Base-by-base conservation (phyloP, 2,888 invertebrate genomes). In the Caenorhabditis sp. region DNA sequence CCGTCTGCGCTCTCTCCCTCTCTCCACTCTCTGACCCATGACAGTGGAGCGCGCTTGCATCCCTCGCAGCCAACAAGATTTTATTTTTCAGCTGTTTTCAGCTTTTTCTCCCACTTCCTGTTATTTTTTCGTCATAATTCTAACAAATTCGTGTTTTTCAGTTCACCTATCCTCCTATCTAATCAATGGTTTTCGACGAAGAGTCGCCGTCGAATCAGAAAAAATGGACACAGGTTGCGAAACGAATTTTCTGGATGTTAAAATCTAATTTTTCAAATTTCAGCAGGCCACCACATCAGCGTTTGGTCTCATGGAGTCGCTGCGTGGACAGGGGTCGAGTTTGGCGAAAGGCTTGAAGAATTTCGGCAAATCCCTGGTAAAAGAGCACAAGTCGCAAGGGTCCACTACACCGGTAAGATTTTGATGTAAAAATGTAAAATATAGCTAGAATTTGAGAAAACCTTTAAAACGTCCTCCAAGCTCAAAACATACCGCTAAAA, bases 231-330 rank as follows among this genome's bases (percentile, higher is more conserved):
- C 82, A 82, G 54, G 82, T 69, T 69, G 38, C 58, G 69, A 69
- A 75, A 81, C 24, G 12, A 28, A 26, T 5, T 26, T 14, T 54
- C 54, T n/a, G n/a, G 12, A 26, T 5, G 26, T 12, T 31, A 8
- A 44, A 64, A 44, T 2, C n/a, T n/a, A n/a, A n/a, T n/a, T n/a
- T n/a, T n/a, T n/a, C n/a, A 16, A 41, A 28, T 28, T 77, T n/a
- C 79, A 83, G 79, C 84, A 84, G 58, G 84, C 84, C 12, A 84
- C 84, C 0, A 84, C 84, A 16, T 75, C 75, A 4, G 84, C 84
- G 24, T 77, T 84, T 14, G 80, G 84, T 24, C 41, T 80, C 19
- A 70, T 84, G 64, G 84, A 84, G 16, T 76, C 80, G 12, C 24
- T 84, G 10, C 56, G 61, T 6, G 84, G 84, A 14, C 84, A 84